Conservation (phyloP, 2,888 invertebrate species). For the Tetrapedia diversipes region DNA sequence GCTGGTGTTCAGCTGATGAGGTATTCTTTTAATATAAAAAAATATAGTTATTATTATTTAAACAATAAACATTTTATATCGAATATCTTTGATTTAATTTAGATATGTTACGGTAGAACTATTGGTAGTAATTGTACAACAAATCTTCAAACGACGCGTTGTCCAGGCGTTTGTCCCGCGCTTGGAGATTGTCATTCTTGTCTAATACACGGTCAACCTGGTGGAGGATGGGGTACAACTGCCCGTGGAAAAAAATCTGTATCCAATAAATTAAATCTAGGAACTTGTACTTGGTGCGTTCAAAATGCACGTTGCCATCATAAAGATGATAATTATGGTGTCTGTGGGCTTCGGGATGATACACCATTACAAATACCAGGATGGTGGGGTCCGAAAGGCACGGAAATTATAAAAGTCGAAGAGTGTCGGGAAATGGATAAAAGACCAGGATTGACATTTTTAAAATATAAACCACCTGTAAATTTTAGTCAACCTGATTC, state of each 20-base stretch:
- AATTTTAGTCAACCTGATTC: slow-evolving; percentile 95
- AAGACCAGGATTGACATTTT: slow-evolving; percentile 94
- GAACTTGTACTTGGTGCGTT: slow-evolving; percentile 96
- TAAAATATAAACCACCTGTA: slow-evolving; percentile 94
- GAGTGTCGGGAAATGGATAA: slow-evolving; percentile 91
- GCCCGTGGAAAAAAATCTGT: slow-evolving; percentile 84
- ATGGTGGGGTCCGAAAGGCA: slow-evolving; percentile 95
- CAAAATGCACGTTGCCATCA: slow-evolving; percentile 96
- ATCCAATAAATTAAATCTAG: slow-evolving; percentile 90
- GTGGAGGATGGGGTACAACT: slow-evolving; percentile 82
- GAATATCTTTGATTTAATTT: slow-evolving; percentile 28
- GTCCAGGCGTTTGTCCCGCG: slow-evolving; percentile 95
- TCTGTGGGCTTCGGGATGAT: slow-evolving; percentile 91
- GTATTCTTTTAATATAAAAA: slow-evolving; percentile 73
- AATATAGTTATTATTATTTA: not conserved
- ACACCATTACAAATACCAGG: slow-evolving; percentile 92
- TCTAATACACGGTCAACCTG: slow-evolving; percentile 90
- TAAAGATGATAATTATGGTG: slow-evolving; percentile 92
- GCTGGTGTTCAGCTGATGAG: slow-evolving; percentile 94
- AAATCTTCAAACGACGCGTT: slow-evolving; percentile 93
- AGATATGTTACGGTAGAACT: slow-evolving; percentile 91
- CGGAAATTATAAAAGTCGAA: slow-evolving; percentile 88
- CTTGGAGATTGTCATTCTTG: slow-evolving; percentile 96
- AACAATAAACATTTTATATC: not conserved
- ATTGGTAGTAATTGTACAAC: slow-evolving; percentile 95